A percentile compares a stretch with the other conserved stretches of the same genome.
Conservation (phyloP, 2,888 invertebrate genomes). For the Loripinus fragilis region DNA sequence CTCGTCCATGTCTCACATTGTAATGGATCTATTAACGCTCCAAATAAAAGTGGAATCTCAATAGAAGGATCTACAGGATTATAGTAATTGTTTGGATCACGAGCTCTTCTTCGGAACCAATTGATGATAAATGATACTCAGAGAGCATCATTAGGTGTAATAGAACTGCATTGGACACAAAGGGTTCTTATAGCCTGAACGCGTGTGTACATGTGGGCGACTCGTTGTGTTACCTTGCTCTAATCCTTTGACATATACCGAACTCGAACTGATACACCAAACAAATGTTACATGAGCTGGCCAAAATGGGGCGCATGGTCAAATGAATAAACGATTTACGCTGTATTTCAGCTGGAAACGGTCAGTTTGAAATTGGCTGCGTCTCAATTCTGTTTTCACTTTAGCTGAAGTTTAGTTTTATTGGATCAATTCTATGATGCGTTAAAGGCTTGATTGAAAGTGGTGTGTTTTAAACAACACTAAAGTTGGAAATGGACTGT, state of each 20-base stretch:
- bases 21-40: conserved; percentile 7
- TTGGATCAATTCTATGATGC: conserved; percentile 3
- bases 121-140: conserved; percentile 19
- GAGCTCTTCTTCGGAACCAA: conserved; percentile 15
- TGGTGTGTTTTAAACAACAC: conserved; percentile 11
- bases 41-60: not conserved
- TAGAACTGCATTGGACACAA: no score
- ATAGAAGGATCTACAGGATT: conserved; percentile 6
- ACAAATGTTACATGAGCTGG: no score
- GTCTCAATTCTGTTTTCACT: conserved; percentile 10
- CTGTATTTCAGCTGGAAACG: not conserved
- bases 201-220: no score
- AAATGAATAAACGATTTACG: no score
- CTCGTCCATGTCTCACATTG: not conserved
- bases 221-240: no score
- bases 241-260: no score
- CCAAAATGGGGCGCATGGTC: no score
- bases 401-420: conserved; percentile 7
- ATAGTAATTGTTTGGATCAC: conserved; percentile 11
- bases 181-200: no score
- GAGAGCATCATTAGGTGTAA: conserved; percentile 11
- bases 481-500: conserved; percentile 17
- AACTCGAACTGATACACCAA: no score
- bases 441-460: conserved; percentile 15
- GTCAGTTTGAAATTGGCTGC: not conserved